Conservation (phyloP, 2,113 vertebrate genomes). For the Podiceps cristatus region DNA sequence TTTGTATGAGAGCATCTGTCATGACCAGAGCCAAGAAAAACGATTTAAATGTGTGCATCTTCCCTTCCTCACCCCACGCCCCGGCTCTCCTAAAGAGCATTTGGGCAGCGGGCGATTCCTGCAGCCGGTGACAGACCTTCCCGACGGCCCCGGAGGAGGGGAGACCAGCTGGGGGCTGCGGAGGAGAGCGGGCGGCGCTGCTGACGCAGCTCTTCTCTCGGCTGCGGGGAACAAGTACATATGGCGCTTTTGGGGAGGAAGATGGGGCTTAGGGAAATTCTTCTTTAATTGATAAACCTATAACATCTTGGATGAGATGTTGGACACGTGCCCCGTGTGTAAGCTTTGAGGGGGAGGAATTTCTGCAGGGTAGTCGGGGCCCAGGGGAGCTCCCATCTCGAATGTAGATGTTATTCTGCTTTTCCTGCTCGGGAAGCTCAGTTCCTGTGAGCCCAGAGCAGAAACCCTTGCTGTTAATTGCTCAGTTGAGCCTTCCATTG, state of each 20-base stretch:
- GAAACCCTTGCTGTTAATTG: background rate
- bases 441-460: background rate
- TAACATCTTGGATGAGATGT: background rate
- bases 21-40: background rate
- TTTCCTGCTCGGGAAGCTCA: background rate
- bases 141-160: background rate
- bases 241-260: background rate
- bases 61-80: background rate
- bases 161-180: background rate
- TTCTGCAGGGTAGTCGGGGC: background rate
- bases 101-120: background rate
- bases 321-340: background rate
- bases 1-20: background rate
- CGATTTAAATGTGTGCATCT: rapidly evolving
- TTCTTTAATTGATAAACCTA: background rate
- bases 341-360: background rate
- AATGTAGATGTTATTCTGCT: background rate
- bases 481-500: background rate
- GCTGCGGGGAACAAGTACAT: background rate
- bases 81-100: background rate
- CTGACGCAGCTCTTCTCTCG: background rate
- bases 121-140: background rate
- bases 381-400: rapidly evolving
- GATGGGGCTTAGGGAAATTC: background rate
- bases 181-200: background rate